Percentiles rank a stretch among this genome's conserved stretches.
phyloP scores from a whole-genome alignment of 2,797 vertebrate genomes.

The Anabacerthia variegaticeps region DNA sequence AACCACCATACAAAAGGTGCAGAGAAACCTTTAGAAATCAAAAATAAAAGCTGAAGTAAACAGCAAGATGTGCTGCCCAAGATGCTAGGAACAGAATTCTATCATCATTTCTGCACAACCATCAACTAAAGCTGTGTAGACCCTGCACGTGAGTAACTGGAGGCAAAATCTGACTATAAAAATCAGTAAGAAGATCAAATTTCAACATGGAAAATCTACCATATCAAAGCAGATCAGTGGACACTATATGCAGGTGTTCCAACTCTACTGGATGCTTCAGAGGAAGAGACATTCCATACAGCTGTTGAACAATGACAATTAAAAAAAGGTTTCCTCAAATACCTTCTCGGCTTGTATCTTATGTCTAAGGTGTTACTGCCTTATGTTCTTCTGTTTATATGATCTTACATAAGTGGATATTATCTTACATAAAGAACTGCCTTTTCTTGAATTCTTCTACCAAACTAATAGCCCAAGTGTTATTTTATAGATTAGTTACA shows the following conservation, averaged over 20 bases:
- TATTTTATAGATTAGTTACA: background rate
- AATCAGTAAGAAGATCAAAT: background rate
- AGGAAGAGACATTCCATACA: background rate
- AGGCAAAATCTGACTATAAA: background rate
- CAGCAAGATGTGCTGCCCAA: background rate
- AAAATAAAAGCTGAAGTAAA: background rate
- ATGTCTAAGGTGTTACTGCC: background rate
- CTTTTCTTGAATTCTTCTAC: background rate
- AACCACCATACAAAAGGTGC: background rate
- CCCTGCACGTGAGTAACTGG: background rate
- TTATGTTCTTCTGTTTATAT: background rate
- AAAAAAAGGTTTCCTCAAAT: background rate
- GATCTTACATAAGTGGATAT: background rate
- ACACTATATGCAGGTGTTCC: background rate
- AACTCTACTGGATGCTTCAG: background rate
- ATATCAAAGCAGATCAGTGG: background rate
- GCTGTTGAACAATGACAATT: background rate
- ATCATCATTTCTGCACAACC: background rate
- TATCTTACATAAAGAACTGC: background rate
- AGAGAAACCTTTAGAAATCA: background rate
- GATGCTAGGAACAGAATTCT: background rate
- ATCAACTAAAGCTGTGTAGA: background rate
- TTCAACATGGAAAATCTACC: background rate
- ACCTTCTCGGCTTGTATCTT: background rate
- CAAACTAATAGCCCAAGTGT: background rate